Evolutionary conservation across 35 echinoderm and acorn worm genomes (phyloP).

Genomic region (Lytechinus variegatus): DNA sequence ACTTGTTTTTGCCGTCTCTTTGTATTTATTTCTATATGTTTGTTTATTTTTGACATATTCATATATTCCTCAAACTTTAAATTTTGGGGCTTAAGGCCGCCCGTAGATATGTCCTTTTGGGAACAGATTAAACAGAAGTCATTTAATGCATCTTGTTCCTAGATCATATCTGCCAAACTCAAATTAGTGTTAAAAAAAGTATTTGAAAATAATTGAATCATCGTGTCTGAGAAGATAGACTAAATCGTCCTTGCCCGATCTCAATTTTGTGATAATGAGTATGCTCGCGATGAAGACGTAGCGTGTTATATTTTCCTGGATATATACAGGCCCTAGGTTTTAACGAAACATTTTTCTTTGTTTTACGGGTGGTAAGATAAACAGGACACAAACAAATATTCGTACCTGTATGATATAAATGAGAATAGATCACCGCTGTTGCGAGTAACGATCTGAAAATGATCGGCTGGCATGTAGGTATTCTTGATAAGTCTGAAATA

Average conservation of each 20-base stretch:
- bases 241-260: not conserved
- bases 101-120: too few relatives aligned
- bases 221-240: not conserved
- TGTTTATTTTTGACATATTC: too few relatives aligned
- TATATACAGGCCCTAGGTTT: not conserved
- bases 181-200: too few relatives aligned
- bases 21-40: too few relatives aligned
- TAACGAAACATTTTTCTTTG: not conserved
- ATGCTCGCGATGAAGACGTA: not conserved
- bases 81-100: too few relatives aligned
- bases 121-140: too few relatives aligned
- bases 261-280: not conserved
- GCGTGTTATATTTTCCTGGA: not conserved
- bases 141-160: too few relatives aligned
- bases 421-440: not conserved
- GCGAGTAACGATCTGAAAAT: not conserved
- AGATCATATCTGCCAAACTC: too few relatives aligned
- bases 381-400: not conserved
- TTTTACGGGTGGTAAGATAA: not conserved
- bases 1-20: too few relatives aligned
- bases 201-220: too few relatives aligned
- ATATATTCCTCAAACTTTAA: too few relatives aligned
- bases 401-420: not conserved
- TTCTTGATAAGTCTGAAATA: not conserved
- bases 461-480: not conserved